Percentiles rank a stretch among this genome's conserved stretches.
Evolutionary conservation across 2,888 invertebrate species (phyloP).

Genomic region (Pantelozetes paolii): DNA sequence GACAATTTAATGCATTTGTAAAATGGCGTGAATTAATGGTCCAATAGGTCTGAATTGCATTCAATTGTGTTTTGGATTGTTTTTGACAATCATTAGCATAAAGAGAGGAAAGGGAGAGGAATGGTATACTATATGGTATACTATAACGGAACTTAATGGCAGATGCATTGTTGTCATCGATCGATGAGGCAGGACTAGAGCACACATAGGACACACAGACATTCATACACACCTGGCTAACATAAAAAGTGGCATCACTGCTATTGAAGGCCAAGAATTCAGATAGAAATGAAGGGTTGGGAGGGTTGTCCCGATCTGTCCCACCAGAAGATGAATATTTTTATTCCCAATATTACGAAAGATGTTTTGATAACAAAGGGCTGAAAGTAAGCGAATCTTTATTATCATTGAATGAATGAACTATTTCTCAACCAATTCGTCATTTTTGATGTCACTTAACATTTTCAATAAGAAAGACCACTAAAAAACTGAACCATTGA

Average conservation of each 20-base stretch:
- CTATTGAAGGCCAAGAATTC: not conserved
- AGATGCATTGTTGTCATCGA: not conserved
- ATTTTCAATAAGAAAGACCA: not conserved
- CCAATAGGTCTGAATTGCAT: not conserved
- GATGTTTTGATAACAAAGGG: slow-evolving; percentile 10
- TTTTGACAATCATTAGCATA: not conserved
- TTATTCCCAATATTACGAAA: slow-evolving; percentile 7
- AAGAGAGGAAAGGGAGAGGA: not conserved
- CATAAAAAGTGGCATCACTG: slow-evolving; percentile 14
- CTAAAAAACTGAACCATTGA: not conserved
- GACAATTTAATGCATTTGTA: not conserved
- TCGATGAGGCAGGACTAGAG: not conserved
- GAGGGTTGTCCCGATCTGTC: slow-evolving; percentile 1
- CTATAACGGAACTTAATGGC: not conserved
- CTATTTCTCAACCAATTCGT: slow-evolving; percentile 9
- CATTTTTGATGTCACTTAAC: slow-evolving; percentile 22
- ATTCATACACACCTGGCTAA: too few species aligned
- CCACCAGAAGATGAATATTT: not conserved
- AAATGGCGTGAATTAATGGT: slow-evolving; percentile 6
- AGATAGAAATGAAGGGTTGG: slow-evolving; percentile 14
- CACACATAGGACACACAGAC: too few species aligned
- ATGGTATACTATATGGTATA: not conserved
- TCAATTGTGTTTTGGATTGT: slow-evolving; percentile 1
- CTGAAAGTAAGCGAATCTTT: not conserved
- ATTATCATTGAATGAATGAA: not conserved